Conservation (phyloP, 2,113 vertebrate species). For the Danio rerio region GRCz12tu NC_133180.1:74833001-74833500, state of each 20-base stretch:
- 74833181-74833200: slow-evolving; percentile 55
- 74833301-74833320: neutral
- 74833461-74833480: slow-evolving; percentile 55
- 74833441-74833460: neutral
- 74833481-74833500: slow-evolving; percentile 37
- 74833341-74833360: neutral
- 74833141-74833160: slow-evolving; percentile 66
- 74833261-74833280: neutral
- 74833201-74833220: slow-evolving; percentile 20
- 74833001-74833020: slow-evolving; percentile 66
- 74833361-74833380: neutral
- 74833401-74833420: neutral
- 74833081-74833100: neutral
- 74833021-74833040: slow-evolving; percentile 82
- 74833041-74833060: slow-evolving; percentile 83
- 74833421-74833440: neutral
- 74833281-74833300: neutral
- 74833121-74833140: slow-evolving; percentile 71
- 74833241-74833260: slow-evolving; percentile 1
- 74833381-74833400: neutral
- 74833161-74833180: slow-evolving; percentile 66
- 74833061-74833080: slow-evolving; percentile 68
- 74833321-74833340: neutral
- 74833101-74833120: slow-evolving; percentile 38
- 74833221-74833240: neutral